Base-by-base conservation (phyloP, 2,113 vertebrate genomes). In the Morone chrysops region DNA sequence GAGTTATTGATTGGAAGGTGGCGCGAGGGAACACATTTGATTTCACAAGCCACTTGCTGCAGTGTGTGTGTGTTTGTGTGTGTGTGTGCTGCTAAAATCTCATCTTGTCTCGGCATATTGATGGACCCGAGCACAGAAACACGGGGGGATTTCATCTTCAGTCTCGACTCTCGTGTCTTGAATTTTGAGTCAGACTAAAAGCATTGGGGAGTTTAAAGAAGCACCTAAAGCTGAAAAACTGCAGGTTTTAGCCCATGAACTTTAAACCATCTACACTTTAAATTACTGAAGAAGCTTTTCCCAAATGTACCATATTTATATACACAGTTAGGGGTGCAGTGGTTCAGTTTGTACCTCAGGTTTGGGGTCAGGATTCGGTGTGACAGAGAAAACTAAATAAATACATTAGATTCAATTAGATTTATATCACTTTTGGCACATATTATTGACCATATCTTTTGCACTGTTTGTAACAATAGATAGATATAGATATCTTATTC, bases 1-100 rank as follows among this genome's bases (percentile, higher is more conserved):
- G 62, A 61, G 77, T 22, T 86, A 88, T 88, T 84, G 86, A 88
- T 76, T 41, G 48, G 84, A 40, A 17, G 56, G 43, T 36, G 41
- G 65, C 13, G 53, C 31, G 13, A 40, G 61, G 74, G 53, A 76
- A 54, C 56, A 53, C 54, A 45, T 72, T 22, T 31, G 57, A 69
- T 70, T 81, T 65, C 25, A 54, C 20, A 31, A 60, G 11, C 41
- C 13, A 4, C 16, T 25, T 43, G n/a, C 66, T 74, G 63, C 75
- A 10, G 60, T 8, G 43, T 83, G 51, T 70, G 72, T 83, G 51
- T 72, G 18, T 67, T n/a, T 40, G 43, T 36, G 57, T n/a, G 47
- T 43, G 31, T 61, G 45, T 3, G 36, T 14, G 22, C 45, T 20
- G 48, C 57, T 65, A 38, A 69, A 56, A n/a, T 18, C 51, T 76